Evolutionary conservation across 2,113 vertebrate species (phyloP), one percentile per base, ranked within the genome.

Genomic region (Sapayoa aenigma): DNA sequence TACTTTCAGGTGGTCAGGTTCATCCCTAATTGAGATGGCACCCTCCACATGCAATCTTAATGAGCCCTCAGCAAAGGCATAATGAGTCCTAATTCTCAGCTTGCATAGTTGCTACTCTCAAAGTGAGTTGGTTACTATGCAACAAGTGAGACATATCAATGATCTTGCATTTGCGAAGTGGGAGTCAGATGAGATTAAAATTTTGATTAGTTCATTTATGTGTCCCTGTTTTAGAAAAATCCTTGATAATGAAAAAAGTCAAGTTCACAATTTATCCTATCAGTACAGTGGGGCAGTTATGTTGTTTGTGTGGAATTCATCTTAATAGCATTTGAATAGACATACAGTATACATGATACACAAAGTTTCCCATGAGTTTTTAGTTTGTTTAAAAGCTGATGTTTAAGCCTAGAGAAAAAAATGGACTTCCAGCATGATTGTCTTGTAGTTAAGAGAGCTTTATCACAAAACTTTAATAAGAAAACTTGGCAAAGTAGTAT

Each of bases 1-100:
- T 96, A 91, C 90, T 96, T 97, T 96, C 96, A 97, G 97, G 97
- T 96, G 96, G 92, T 92, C 92, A 96, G 78, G 92, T 97, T 97
- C 94, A 95, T 93, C 58, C 53, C 81, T 97, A 97, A 97, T 96
- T 97, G 96, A 93, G 84, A 93, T 88, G 81, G 86, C 89, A 96
- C 72, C 83, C 76, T 95, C 92, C 80, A 91, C 77, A 90, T 35
- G 66, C 90, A 82, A 92, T 86, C 83, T 55, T 96, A 95, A 97
- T 94, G 91, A 96, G 81, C 76, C 84, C 95, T 84, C 77, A 74
- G 89, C 24, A 88, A 88, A 94, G 73, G 58, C 79, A 31, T 96
- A 94, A 94, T 84, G 84, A 95, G 62, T 78, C 78, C 79, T 90
- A 93, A 94, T 96, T 95, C 91, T 96, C 93, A 95, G 76, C 72